Evolutionary conservation across 2,888 invertebrate species (phyloP), one percentile per base, ranked within the genome.

Genomic region (Drosophila pseudotakahashii): DNA sequence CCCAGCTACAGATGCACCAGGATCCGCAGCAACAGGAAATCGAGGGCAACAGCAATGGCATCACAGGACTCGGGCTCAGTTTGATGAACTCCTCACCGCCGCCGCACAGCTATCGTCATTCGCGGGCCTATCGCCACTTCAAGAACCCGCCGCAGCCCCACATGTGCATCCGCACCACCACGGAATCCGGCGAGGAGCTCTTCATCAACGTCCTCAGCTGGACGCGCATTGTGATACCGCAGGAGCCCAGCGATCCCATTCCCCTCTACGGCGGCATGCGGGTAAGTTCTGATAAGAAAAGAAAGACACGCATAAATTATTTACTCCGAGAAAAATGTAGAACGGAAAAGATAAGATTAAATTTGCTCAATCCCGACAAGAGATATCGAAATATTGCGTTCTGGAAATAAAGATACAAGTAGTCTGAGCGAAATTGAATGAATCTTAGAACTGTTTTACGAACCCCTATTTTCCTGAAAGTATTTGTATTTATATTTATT

Each of bases 91-190:
- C 84, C 84, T 92, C 91, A n/a, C 91, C 92, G 55, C 94, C 94
- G 44, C 92, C 94, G 54, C 94, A 93, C 83, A 93, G 93, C 91
- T 93, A 93, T 73, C 93, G 94, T 41, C 93, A 93, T 62, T 94
- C 94, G 32, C 92, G 94, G 86, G 94, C 94, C 71, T 94, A 94
- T 90, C 93, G 95, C 59, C 94, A 94, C 83, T 95, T 95, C 78
- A 95, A 95, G 90, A 95, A 95, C 91, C 95, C 95, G 52, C 95
- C 95, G 2, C 95, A 95, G 77, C 95, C 95, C 11, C 95, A 95
- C 91, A 95, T 95, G 95, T 95, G 96, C 90, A 93, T 95, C 89
- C 94, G 93, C 76, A 94, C 94, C 77, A 93, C 94, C 19, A 91
- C 93, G 1, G 93, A 94, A 68, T 74, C 90, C 26, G 92, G 92